Evolutionary conservation across 2,888 invertebrate genomes (phyloP).

Genomic region (Lypha dubia): DNA sequence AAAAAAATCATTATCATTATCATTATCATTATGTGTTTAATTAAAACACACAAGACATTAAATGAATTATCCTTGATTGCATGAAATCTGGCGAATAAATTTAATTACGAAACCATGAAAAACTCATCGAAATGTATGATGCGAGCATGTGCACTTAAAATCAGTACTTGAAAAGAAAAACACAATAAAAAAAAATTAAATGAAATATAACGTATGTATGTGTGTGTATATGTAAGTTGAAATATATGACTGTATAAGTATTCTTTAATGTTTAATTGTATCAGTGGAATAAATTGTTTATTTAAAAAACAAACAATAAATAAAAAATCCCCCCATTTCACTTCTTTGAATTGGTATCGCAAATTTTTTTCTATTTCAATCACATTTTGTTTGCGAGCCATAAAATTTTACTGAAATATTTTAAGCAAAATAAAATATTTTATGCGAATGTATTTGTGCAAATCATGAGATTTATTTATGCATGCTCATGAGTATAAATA

Average conservation of each 20-base stretch:
- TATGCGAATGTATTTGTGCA: not conserved
- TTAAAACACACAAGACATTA: not conserved
- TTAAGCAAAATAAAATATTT: not conserved
- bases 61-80: not conserved
- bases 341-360: not conserved
- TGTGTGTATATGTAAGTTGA: not conserved
- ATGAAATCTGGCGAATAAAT: constrained; percentile 4
- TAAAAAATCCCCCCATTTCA: not conserved
- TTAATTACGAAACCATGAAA: constrained; percentile 17
- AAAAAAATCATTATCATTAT: not conserved
- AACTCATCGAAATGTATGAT: not conserved
- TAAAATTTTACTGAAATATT: not conserved
- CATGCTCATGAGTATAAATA: not conserved
- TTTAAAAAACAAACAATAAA: not conserved
- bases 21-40: constrained; percentile 2
- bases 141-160: not conserved
- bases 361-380: not conserved
- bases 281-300: constrained; percentile 9
- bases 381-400: constrained; percentile 4
- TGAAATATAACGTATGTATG: not conserved
- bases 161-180: too few species aligned
- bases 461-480: not conserved
- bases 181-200: not conserved
- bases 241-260: not conserved
- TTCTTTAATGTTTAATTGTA: not conserved